A percentile compares a stretch with the other conserved stretches of the same genome.
These are phyloP conservation scores for Myrmecophaga tridactyla DNA, from an alignment of 2,113 vertebrate genomes.

Conservation along the genomic window DNA sequence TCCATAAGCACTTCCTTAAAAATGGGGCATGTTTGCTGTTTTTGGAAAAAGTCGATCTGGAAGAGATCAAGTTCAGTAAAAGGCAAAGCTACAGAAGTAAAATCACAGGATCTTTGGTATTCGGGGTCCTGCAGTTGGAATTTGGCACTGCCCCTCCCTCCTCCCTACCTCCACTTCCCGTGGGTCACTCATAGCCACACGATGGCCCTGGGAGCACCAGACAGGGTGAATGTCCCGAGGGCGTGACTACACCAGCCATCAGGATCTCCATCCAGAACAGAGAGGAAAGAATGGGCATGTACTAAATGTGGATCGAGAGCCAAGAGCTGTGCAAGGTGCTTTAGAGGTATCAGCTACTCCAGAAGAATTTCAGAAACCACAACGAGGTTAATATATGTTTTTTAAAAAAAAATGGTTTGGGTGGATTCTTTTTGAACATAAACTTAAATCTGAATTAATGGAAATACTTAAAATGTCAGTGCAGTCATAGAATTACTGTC, in stretches of 20 bases:
- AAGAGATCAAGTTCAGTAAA: constrained; percentile 78
- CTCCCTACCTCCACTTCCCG: neutral
- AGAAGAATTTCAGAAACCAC: constrained; percentile 6
- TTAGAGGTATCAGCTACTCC: neutral
- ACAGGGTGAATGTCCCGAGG: neutral
- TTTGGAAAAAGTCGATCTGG: constrained; percentile 78
- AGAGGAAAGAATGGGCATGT: neutral
- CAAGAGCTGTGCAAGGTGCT: neutral
- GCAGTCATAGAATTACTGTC: neutral
- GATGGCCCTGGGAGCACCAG: neutral
- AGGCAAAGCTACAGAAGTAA: constrained; percentile 66
- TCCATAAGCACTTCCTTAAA: constrained; percentile 73
- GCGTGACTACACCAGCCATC: neutral
- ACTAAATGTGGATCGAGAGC: neutral
- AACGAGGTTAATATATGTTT: neutral
- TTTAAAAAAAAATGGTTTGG: neutral
- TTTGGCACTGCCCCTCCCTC: neutral
- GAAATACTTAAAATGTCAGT: neutral
- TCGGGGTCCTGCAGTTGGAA: constrained; percentile 2
- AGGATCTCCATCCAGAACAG: neutral
- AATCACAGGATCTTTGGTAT: constrained; percentile 27
- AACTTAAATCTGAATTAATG: constrained; percentile 15
- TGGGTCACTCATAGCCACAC: neutral
- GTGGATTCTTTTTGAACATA: constrained; percentile 23
- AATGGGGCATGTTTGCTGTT: constrained; percentile 82